Evolutionary conservation across 2,888 invertebrate species (phyloP), one percentile per base, ranked within the genome.

Genomic region (Stramonita haemastoma): DNA sequence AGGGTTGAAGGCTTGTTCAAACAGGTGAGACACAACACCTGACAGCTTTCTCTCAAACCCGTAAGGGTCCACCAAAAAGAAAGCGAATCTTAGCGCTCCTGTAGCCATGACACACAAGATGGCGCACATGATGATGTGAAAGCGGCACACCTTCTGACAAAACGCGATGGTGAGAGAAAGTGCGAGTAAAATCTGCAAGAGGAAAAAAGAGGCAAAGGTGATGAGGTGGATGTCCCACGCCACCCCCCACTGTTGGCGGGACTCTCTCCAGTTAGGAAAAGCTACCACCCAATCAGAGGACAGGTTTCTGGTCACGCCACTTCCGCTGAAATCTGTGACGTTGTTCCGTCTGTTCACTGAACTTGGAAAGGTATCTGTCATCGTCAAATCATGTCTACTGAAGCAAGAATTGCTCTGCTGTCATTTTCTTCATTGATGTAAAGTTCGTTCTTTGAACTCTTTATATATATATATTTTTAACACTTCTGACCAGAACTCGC

Each of bases 31-130:
- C 91, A 97, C 94, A 81, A 96, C 95, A 92, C 95, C 96, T 81
- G 97, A 97, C 95, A 97, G 96, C 87, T 95, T 95, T 96, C 96
- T 94, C 1, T 95, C 96, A 79, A 97, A 96, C 93, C 96, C 96
- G 95, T 97, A 97, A 77, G 97, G 97, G 94, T 97, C 97, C 93
- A 97, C 96, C 94, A 97, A 96, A 90, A 97, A 96, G 89, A 96
- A 96, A 81, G 96, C 95, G 32, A 96, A 96, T 91, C 97, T 96
- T 81, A 96, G 96, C 88, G 96, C 94, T 73, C 97, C 97, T 88
- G 97, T 95, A 29, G 97, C 94, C 93, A 97, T 97, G 57, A 97
- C 95, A 93, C 97, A 96, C 91, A 96, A 96, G 94, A 97, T 97
- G 94, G 97, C 97, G 88, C 97, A 96, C 79, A 97, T 96, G 96